A percentile compares a stretch with the other conserved stretches of the same genome.
Evolutionary conservation across 2,888 invertebrate species (phyloP).

Genomic region (Augochlorella aurata): DNA sequence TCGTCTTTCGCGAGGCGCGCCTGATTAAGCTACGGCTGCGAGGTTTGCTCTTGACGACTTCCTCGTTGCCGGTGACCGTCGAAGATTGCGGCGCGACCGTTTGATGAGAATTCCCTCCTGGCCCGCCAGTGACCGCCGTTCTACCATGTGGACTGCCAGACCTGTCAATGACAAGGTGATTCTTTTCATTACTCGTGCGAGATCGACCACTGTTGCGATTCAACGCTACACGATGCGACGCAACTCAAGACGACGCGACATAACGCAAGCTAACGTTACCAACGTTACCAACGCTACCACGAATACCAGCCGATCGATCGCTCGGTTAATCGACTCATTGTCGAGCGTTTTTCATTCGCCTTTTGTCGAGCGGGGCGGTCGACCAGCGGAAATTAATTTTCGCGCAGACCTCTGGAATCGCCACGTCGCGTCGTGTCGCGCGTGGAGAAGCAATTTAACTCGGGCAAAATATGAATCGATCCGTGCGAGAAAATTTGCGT

Average conservation of each 20-base stretch:
- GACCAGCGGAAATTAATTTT: constrained; percentile 4
- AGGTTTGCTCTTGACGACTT: constrained; percentile 84
- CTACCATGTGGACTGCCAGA: constrained; percentile 77
- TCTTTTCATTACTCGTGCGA: neutral
- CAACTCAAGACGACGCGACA: neutral
- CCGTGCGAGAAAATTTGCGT: neutral
- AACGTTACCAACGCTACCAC: neutral
- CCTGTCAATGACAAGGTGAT: constrained; percentile 62
- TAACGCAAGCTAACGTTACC: neutral
- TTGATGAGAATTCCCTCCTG: constrained; percentile 73
- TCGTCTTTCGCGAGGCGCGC: constrained; percentile 90
- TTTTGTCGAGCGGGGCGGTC: neutral
- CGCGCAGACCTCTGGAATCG: neutral
- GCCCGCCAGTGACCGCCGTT: constrained; percentile 75
- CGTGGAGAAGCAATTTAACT: constrained; percentile 1
- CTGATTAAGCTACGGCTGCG: constrained; percentile 90
- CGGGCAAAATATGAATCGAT: neutral
- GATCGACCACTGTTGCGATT: neutral
- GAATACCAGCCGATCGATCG: neutral
- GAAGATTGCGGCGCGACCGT: constrained; percentile 76
- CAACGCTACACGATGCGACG: neutral
- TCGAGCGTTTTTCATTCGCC: constrained; percentile 8
- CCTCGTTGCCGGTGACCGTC: constrained; percentile 78
- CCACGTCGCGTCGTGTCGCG: neutral
- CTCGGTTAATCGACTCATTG: constrained; percentile 3